A percentile compares a stretch with the other conserved stretches of the same genome.
Evolutionary conservation across 2,888 invertebrate species (phyloP).

Genomic region (Coenonympha arcania): DNA sequence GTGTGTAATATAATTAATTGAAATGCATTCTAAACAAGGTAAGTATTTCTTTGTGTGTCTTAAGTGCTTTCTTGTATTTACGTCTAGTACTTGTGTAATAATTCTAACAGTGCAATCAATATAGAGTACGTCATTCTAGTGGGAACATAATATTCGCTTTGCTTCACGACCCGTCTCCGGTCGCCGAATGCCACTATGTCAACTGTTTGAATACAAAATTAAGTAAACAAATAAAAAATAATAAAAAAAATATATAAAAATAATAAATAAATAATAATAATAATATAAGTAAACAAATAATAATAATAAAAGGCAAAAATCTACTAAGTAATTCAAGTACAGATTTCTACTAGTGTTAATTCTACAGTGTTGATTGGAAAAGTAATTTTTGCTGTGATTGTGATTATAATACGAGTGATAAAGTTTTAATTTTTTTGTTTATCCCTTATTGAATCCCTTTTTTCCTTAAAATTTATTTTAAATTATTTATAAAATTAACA

Average conservation of each 20-base stretch:
- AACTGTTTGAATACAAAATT: slow-evolving; percentile 34
- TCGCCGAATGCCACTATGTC: slow-evolving; percentile 69
- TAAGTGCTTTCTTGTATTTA: background rate
- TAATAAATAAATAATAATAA: slow-evolving; percentile 24
- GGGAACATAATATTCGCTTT: slow-evolving; percentile 37
- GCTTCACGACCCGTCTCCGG: slow-evolving; percentile 46
- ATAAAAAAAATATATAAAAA: slow-evolving; percentile 35
- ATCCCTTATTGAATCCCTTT: no score
- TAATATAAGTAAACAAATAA: no score
- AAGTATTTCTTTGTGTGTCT: background rate
- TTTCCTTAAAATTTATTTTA: no score
- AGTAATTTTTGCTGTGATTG: background rate
- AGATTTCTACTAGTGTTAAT: no score
- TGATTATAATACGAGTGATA: no score
- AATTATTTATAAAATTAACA: no score
- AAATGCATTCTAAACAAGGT: no score
- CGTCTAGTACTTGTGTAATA: slow-evolving; percentile 11
- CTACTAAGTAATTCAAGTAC: background rate
- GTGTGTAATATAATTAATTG: no score
- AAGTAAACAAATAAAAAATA: slow-evolving; percentile 35
- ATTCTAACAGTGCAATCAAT: slow-evolving; percentile 36
- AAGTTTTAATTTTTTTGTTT: background rate
- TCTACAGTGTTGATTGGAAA: no score
- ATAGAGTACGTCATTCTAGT: slow-evolving; percentile 47
- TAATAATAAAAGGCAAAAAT: slow-evolving; percentile 28